Evolutionary conservation across 1,140 invertebrate genomes (phyloP).

Genomic region (Atopsyche davidsoni): DNA sequence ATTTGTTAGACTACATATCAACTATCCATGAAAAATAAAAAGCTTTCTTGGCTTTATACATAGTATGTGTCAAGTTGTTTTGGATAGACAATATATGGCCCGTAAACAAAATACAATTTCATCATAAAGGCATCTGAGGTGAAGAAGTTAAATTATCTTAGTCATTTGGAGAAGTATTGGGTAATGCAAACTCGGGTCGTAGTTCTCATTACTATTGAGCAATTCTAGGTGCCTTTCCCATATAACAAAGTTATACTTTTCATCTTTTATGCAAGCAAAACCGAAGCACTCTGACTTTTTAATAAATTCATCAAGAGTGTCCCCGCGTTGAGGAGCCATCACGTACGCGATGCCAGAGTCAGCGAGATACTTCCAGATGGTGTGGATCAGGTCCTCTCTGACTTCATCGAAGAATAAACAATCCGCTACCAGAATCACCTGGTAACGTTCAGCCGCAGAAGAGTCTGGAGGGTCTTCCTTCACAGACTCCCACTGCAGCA

Average conservation of each 20-base stretch:
- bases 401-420: conserved; percentile 81
- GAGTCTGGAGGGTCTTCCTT: conserved; percentile 22
- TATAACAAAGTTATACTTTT: conserved; percentile 57
- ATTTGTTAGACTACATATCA: too few relatives aligned
- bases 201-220: conserved; percentile 51
- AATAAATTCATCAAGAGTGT: conserved; percentile 65
- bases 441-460: conserved; percentile 46
- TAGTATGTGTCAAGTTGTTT: too few relatives aligned
- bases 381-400: conserved; percentile 61
- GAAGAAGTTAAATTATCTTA: conserved; percentile 37
- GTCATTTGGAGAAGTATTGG: conserved; percentile 56
- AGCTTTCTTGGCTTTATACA: too few relatives aligned
- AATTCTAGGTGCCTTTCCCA: conserved; percentile 62
- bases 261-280: conserved; percentile 50
- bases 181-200: conserved; percentile 63
- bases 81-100: too few relatives aligned
- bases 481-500: conserved; percentile 48
- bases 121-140: conserved; percentile 26
- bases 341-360: conserved; percentile 61
- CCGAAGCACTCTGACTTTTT: conserved; percentile 53
- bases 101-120: too few relatives aligned
- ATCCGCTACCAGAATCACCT: conserved; percentile 70
- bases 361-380: conserved; percentile 62
- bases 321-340: conserved; percentile 70
- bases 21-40: too few relatives aligned